Base-by-base conservation (phyloP, 2,797 vertebrate genomes). In the Sarcoramphus papa region DNA sequence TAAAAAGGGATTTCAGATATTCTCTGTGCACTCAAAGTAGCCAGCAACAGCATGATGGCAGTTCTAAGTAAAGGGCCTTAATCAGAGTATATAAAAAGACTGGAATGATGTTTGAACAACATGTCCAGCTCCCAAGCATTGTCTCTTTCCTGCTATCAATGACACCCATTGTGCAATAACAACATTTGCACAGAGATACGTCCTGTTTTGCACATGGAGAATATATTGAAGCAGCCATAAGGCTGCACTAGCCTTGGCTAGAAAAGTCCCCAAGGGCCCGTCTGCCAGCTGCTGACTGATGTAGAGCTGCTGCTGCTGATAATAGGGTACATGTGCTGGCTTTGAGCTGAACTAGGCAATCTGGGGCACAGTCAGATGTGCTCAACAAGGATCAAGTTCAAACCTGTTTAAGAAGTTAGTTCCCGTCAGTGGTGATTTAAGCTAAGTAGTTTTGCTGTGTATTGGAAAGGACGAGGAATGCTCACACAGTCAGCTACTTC, bases 351-450 rank as follows among this genome's bases (percentile, higher is more conserved):
- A 93, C 93, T 69, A 85, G 92, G 79, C 94, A 95, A 91, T 96
- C 79, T 78, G 68, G 92, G 96, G 82, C 94, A 92, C 87, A 92
- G 94, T 92, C 92, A 90, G 89, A 93, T 92, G 92, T 57, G 72
- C 87, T 96, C 85, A 78, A 91, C 47, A n/a, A 96, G 62, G 92
- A 96, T 95, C 95, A 62, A 92, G 96, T 96, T 93, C 94, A 95
- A 90, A 93, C 96, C 95, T 93, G 95, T 92, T 96, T 75, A 81
- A 95, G 95, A 92, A 93, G 95, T 96, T 96, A 62, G 92, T 94
- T 97, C 91, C 92, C 69, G 50, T 92, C 94, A 91, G 96, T 4
- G 64, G 72, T 93, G 96, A 96, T 96, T 96, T 96, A 85, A 95
- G 73, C 85, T 94, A 93, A 95, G 96, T 88, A 94, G 94, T 90